Evolutionary conservation across 2,113 vertebrate species (phyloP).

Genomic region (Leucopsar rothschildi): DNA sequence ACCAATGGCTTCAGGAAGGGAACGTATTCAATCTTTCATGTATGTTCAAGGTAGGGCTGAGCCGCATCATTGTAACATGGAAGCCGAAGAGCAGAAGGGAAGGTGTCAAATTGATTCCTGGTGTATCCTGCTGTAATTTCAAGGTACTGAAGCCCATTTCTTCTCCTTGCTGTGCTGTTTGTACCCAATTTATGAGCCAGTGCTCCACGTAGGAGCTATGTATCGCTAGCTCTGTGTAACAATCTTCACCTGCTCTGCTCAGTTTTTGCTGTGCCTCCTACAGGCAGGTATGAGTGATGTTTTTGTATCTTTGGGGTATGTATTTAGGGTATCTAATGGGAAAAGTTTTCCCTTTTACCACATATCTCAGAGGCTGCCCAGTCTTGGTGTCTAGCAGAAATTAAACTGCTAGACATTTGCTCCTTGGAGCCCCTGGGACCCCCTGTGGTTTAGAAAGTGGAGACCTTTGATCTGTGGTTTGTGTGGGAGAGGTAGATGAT

Average conservation of each 20-base stretch:
- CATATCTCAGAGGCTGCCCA: neutral
- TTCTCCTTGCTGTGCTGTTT: neutral
- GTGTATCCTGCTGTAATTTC: neutral
- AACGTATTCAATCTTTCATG: neutral
- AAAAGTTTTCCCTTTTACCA: neutral
- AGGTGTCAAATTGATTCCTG: neutral
- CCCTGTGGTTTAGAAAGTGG: constrained; percentile 25
- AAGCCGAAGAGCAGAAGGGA: neutral
- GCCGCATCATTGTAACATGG: neutral
- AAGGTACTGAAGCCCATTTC: neutral
- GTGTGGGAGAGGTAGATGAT: constrained; percentile 5
- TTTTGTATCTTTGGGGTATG: neutral
- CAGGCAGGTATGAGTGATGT: neutral
- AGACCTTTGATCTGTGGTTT: constrained; percentile 58
- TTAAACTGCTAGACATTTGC: neutral
- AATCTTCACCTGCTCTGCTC: neutral
- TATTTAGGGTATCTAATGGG: neutral
- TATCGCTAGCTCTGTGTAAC: neutral
- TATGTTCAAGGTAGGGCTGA: neutral
- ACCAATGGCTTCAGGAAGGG: neutral
- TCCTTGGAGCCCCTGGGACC: neutral
- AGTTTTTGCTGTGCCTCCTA: neutral
- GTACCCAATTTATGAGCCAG: neutral
- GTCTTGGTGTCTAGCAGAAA: neutral
- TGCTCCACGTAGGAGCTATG: neutral